Evolutionary conservation across 2,113 vertebrate species (phyloP), one percentile per base, ranked within the genome.

Genomic region (Guaruba guarouba): DNA sequence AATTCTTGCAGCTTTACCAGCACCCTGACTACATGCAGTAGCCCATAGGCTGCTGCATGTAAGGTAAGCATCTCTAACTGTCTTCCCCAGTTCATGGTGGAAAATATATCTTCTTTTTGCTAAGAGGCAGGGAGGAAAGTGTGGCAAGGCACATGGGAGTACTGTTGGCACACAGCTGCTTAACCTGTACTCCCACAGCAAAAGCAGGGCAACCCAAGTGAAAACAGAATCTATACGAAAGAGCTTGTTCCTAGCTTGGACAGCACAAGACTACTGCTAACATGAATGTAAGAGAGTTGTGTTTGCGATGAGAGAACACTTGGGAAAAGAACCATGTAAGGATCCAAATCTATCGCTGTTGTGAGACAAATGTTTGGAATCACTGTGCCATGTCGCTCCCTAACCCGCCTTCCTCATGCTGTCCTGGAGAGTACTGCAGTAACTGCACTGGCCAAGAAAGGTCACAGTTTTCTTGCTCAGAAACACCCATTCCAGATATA

Each of bases 261-360:
- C 23, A 86, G 61, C 24, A 23, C 18, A 51, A 89, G 23, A 25
- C 10, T 29, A 22, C 62, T 71, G 37, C 24, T 46, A 81, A 37
- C 11, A 28, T 37, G 18, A 31, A 24, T 29, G 48, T 31, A 61
- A 86, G 23, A 52, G 35, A 37, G 13, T 12, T 46, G 8, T 55
- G 17, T 48, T 37, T 14, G 6, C 0, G 0, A 3, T 69, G 39
- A 54, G n/a, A 49, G 33, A 37, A 49, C 39, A 33, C 10, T 0
- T 62, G 10, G 24, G 43, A 11, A 64, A 70, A 59, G 23, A 82
- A 46, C 4, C 20, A 79, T 85, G 33, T 52, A 62, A 73, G 22
- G 33, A 82, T 46, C 43, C 39, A 75, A 49, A 80, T 31, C 44
- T 59, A 1, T 10, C 27, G 52, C 29, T 75, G n/a, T 52, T 52